A percentile compares a stretch with the other conserved stretches of the same genome.
These are phyloP conservation scores for Yponomeuta evonymella DNA, from an alignment of 2,888 invertebrate species.

Conservation along the genomic window DNA sequence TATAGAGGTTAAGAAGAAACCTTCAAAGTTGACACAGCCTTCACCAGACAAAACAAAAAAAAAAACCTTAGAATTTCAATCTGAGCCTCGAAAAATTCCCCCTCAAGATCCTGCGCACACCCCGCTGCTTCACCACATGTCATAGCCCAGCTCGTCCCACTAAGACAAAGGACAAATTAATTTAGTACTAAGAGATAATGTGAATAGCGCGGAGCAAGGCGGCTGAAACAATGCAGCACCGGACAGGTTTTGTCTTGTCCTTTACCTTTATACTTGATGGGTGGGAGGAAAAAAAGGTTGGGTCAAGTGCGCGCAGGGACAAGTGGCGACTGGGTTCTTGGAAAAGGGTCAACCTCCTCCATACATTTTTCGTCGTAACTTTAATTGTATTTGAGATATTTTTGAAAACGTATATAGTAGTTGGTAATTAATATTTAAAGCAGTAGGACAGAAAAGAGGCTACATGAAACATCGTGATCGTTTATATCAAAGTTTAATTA, in stretches of 20 bases:
- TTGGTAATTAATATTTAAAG: background rate
- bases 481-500: too few species aligned
- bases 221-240: slow-evolving; percentile 75
- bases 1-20: background rate
- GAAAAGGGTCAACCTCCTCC: background rate
- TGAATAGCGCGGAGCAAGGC: slow-evolving; percentile 76
- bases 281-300: slow-evolving; percentile 19
- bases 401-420: background rate
- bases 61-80: background rate
- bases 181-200: slow-evolving; percentile 75
- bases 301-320: slow-evolving; percentile 8
- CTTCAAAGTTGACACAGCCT: background rate
- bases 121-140: slow-evolving; percentile 66
- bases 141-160: slow-evolving; percentile 40
- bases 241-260: slow-evolving; percentile 36
- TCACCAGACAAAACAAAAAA: background rate
- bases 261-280: slow-evolving; percentile 65
- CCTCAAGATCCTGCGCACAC: slow-evolving; percentile 28
- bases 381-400: too few species aligned
- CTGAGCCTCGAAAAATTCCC: background rate
- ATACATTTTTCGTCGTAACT: background rate
- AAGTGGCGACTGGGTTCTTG: background rate
- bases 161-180: slow-evolving; percentile 77
- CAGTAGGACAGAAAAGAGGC: background rate
- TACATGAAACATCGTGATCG: too few species aligned